A percentile compares a stretch with the other conserved stretches of the same genome.
Evolutionary conservation across 2,113 vertebrate species (phyloP).

Genomic region (Xenopus laevis): DNA sequence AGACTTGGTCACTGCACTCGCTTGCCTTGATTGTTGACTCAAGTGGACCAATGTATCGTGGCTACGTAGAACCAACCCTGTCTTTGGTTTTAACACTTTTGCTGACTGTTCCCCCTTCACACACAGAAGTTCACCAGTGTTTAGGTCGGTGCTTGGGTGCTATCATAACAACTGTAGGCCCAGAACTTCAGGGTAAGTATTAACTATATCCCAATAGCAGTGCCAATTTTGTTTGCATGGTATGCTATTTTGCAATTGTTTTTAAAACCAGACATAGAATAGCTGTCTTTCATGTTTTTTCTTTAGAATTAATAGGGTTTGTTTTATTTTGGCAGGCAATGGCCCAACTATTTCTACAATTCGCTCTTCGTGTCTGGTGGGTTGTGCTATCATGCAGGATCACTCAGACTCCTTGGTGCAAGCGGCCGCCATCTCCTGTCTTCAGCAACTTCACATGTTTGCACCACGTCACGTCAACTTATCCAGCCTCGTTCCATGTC

Average conservation of each 20-base stretch:
- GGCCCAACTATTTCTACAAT: slow-evolving; percentile 92
- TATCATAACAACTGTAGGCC: slow-evolving; percentile 96
- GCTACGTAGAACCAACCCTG: slow-evolving; percentile 93
- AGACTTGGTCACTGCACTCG: slow-evolving; percentile 98
- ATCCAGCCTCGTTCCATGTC: slow-evolving; percentile 93
- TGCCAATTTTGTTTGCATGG: too few species aligned
- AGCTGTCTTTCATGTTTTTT: too few species aligned
- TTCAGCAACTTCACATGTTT: slow-evolving; percentile 98
- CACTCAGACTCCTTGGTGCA: slow-evolving; percentile 95
- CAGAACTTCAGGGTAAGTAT: slow-evolving; percentile 88
- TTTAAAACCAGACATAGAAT: too few species aligned
- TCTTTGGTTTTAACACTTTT: slow-evolving; percentile 93
- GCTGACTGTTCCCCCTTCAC: slow-evolving; percentile 90
- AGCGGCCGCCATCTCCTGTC: slow-evolving; percentile 94
- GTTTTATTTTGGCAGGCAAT: slow-evolving; percentile 69
- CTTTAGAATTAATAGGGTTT: too few species aligned
- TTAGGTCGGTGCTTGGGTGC: slow-evolving; percentile 93
- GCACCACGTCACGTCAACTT: slow-evolving; percentile 95
- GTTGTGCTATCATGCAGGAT: slow-evolving; percentile 98
- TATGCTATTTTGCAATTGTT: too few species aligned
- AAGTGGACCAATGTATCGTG: slow-evolving; percentile 96
- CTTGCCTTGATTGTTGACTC: slow-evolving; percentile 97
- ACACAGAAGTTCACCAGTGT: slow-evolving; percentile 96
- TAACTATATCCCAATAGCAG: too few species aligned
- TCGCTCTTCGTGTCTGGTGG: slow-evolving; percentile 95